phyloP scores from a whole-genome alignment of 2,113 vertebrate species.

The Pseudorhombus dupliciocellatus region DNA sequence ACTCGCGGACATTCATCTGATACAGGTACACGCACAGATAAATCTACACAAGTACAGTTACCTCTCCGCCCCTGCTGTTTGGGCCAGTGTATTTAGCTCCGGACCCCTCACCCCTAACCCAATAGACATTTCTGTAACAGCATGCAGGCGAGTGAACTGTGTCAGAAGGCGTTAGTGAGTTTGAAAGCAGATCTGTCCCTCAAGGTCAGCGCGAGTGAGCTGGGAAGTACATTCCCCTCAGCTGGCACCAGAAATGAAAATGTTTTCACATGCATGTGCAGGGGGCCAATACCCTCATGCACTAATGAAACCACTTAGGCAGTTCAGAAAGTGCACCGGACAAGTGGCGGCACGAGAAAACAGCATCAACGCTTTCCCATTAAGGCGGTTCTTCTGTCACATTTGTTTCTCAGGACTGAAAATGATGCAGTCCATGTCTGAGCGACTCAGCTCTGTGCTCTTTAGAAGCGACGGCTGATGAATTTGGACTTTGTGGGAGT shows the following conservation, averaged over 20 bases:
- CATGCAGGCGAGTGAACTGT: slow-evolving; percentile 75
- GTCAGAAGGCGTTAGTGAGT: slow-evolving; percentile 79
- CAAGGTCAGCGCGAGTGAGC: slow-evolving; percentile 66
- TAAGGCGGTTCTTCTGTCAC: slow-evolving; percentile 15
- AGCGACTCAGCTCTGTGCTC: not conserved
- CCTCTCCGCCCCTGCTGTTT: slow-evolving; percentile 58
- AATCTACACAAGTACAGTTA: slow-evolving; percentile 55
- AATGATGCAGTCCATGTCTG: not conserved
- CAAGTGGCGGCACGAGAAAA: slow-evolving; percentile 48
- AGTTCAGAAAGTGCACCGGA: slow-evolving; percentile 64
- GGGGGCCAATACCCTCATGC: slow-evolving; percentile 54
- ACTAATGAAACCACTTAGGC: slow-evolving; percentile 73
- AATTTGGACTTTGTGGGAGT: slow-evolving; percentile 23
- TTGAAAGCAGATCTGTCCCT: slow-evolving; percentile 79
- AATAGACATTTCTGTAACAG: slow-evolving; percentile 75
- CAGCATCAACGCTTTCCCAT: slow-evolving; percentile 20
- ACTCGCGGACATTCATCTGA: slow-evolving; percentile 59
- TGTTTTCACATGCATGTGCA: slow-evolving; percentile 38
- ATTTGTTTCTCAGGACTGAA: not conserved
- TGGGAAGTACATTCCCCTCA: slow-evolving; percentile 65
- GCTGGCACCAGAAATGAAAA: slow-evolving; percentile 58
- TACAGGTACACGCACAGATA: slow-evolving; percentile 62
- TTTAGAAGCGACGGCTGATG: slow-evolving; percentile 2
- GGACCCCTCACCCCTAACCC: slow-evolving; percentile 46
- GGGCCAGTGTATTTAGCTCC: slow-evolving; percentile 60